These are phyloP conservation scores for Chaitophorus viminalis DNA, from an alignment of 2,888 invertebrate species.

Conservation along the genomic window DNA sequence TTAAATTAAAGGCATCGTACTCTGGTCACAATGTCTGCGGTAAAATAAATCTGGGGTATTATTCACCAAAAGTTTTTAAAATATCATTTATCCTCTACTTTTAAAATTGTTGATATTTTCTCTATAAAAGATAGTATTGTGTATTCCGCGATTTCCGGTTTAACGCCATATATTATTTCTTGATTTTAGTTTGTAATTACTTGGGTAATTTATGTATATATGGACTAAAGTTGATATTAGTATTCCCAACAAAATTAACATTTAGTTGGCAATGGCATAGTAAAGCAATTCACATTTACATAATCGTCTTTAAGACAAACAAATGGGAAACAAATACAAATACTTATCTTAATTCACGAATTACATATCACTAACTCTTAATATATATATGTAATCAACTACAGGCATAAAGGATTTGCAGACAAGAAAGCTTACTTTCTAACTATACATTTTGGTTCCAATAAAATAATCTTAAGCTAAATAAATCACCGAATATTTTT, in stretches of 20 bases:
- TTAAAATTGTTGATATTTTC: not conserved
- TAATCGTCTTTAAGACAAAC: conserved; percentile 42
- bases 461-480: not conserved
- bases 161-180: not conserved
- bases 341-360: conserved; percentile 24
- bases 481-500: not conserved
- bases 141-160: not conserved
- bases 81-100: not conserved
- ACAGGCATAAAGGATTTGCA: not conserved
- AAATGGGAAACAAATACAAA: conserved; percentile 43
- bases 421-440: not conserved
- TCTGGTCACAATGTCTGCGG: not conserved
- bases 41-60: not conserved
- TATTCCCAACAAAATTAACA: conserved; percentile 37
- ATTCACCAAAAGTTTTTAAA: not conserved
- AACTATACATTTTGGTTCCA: not conserved
- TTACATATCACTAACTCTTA: conserved; percentile 10
- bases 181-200: conserved; percentile 55
- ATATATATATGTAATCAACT: conserved; percentile 9
- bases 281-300: conserved; percentile 38
- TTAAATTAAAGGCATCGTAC: not conserved
- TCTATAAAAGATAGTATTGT: not conserved
- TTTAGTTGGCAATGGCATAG: conserved; percentile 23
- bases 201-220: conserved; percentile 55
- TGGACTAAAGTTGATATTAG: conserved; percentile 50